Conservation (phyloP, 2,888 invertebrate genomes). For the Thymelicus acteon region DNA sequence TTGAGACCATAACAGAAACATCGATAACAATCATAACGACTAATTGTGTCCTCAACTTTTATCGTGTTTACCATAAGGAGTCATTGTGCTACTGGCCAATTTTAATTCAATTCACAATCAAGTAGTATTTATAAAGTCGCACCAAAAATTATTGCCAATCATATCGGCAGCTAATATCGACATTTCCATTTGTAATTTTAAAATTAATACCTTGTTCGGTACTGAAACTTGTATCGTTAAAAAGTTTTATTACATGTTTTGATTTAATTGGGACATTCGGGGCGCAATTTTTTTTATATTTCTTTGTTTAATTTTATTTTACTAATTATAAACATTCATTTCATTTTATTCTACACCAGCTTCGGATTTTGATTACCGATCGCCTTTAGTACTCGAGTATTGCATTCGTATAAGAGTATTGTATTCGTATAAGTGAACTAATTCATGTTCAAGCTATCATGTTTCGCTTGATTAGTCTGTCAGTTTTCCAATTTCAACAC, state of each 20-base stretch:
- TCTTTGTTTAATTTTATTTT: no score
- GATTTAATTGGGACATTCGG: no score
- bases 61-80: constrained; percentile 20
- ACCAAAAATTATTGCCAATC: no score
- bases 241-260: no score
- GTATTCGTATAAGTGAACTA: constrained; percentile 6
- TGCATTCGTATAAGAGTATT: constrained; percentile 9
- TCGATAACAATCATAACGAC: constrained; percentile 23
- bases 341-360: no score
- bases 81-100: constrained; percentile 21
- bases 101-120: constrained; percentile 1
- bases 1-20: constrained; percentile 19
- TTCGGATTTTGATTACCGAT: constrained; percentile 6
- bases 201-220: no score
- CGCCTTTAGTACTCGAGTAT: background rate
- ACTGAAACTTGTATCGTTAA: no score
- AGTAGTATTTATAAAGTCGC: no score
- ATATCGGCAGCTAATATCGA: no score
- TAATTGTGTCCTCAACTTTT: constrained; percentile 22
- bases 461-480: constrained; percentile 33
- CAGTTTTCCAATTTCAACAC: constrained; percentile 35
- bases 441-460: constrained; percentile 22
- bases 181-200: no score
- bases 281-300: no score
- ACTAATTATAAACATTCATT: no score